A percentile compares a stretch with the other conserved stretches of the same genome.
Evolutionary conservation across 2,797 vertebrate genomes (phyloP).

Genomic region (Mus minutoides): DNA sequence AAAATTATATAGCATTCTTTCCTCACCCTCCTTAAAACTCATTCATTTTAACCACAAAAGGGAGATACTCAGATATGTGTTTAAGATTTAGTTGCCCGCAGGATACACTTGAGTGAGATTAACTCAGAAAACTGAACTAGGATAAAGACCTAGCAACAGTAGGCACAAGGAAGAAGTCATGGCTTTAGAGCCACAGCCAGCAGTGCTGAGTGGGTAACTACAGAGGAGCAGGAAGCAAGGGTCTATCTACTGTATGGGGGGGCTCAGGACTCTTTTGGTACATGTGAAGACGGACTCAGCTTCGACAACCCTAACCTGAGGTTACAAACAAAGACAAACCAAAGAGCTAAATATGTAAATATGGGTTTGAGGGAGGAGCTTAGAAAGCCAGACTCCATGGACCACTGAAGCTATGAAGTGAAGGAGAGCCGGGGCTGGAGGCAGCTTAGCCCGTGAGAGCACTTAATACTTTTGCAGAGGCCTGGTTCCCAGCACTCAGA

Average conservation of each 20-base stretch:
- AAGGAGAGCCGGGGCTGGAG: not conserved
- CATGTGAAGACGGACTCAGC: not conserved
- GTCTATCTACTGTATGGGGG: not conserved
- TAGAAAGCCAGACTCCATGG: not conserved
- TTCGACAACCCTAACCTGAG: not conserved
- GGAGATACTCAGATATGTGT: not conserved
- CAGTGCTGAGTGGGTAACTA: not conserved
- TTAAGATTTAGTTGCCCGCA: constrained; percentile 10
- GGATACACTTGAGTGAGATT: not conserved
- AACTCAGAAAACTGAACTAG: constrained; percentile 12
- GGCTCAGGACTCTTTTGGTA: not conserved
- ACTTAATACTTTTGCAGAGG: not conserved
- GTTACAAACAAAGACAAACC: not conserved
- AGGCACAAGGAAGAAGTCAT: not conserved
- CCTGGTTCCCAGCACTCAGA: not conserved
- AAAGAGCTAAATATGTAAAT: not conserved
- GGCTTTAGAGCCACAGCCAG: not conserved
- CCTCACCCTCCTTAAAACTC: not conserved
- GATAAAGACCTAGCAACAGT: not conserved
- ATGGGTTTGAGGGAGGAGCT: not conserved
- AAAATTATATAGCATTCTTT: not conserved
- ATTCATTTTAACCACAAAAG: constrained; percentile 27
- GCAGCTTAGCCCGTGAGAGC: not conserved
- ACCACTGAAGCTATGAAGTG: not conserved
- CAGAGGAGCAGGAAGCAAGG: not conserved